Percentiles rank a stretch among this genome's conserved stretches.
These are phyloP conservation scores for Propsilocerus akamusi DNA, from an alignment of 1,140 invertebrate species.

Conservation along the genomic window DNA sequence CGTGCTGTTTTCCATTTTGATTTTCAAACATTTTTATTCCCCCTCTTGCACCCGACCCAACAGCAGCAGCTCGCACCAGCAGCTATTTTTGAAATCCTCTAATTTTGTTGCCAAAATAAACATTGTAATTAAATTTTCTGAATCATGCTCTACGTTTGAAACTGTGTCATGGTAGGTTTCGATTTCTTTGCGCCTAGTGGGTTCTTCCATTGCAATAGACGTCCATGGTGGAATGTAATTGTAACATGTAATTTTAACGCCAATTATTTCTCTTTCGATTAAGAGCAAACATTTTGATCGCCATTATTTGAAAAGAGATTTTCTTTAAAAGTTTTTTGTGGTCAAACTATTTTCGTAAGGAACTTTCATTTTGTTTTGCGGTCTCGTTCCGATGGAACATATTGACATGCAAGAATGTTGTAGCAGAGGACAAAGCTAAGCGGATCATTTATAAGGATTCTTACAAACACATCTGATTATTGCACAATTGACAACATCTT, in stretches of 20 bases:
- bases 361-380: not conserved
- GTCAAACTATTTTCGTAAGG: not conserved
- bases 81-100: not conserved
- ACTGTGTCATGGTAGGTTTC: not conserved
- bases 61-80: too few species aligned
- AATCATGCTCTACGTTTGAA: not conserved
- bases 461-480: not conserved
- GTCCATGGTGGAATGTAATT: not conserved
- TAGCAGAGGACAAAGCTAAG: not conserved
- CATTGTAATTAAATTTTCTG: not conserved
- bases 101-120: constrained; percentile 4
- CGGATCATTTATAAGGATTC: not conserved
- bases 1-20: not conserved
- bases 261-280: not conserved
- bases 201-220: not conserved
- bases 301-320: not conserved
- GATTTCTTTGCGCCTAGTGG: not conserved
- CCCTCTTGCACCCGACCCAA: not conserved
- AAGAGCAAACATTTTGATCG: not conserved
- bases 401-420: not conserved
- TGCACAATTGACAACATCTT: not conserved
- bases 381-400: too few species aligned
- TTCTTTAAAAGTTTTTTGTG: not conserved
- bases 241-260: constrained; percentile 1
- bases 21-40: not conserved